Evolutionary conservation across 2,888 invertebrate genomes (phyloP), one percentile per base, ranked within the genome.

Genomic region (Microctonus hyperodae): DNA sequence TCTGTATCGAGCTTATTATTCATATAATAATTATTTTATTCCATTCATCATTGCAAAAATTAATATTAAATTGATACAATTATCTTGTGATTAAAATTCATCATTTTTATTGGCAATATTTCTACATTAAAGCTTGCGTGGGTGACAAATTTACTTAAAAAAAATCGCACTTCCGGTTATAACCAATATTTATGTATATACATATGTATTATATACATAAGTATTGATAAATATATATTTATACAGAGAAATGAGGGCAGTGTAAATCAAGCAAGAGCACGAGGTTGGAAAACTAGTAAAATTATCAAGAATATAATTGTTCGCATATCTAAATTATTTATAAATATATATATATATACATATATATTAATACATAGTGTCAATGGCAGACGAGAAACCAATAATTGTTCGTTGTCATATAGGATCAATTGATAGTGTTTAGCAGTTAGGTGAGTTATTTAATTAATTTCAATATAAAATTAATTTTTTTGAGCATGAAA

Each of bases 351-450:
- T 23, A 37, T n/a, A n/a, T 28, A 28, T 44, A 35, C 59, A 62
- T 48, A 56, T 40, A 53, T n/a, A n/a, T n/a, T n/a, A 55, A 56
- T 20, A 67, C 59, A 68, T 68, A 65, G 53, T 65, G 68, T 69
- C 70, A 69, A 72, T 72, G 73, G 72, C 73, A 69, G 69, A 70
- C 64, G 69, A 67, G 16, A 70, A 73, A 61, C 70, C 73, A 55
- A 72, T 70, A 64, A 73, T 73, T 67, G 70, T 73, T 62, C 72
- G 72, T 64, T 73, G 73, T 70, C 73, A 73, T 69, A 68, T 73
- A 48, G 69, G 70, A 50, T 72, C 73, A 67, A 72, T 69, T 67
- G 70, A 51, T 35, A 57, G 72, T 64, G 73, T 73, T 70, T 73
- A 73, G 73, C 73, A 70, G 67, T 69, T 73, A 69, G 68, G 73